Base-by-base conservation (phyloP, 2,888 invertebrate genomes). In the Clostera curtula region DNA sequence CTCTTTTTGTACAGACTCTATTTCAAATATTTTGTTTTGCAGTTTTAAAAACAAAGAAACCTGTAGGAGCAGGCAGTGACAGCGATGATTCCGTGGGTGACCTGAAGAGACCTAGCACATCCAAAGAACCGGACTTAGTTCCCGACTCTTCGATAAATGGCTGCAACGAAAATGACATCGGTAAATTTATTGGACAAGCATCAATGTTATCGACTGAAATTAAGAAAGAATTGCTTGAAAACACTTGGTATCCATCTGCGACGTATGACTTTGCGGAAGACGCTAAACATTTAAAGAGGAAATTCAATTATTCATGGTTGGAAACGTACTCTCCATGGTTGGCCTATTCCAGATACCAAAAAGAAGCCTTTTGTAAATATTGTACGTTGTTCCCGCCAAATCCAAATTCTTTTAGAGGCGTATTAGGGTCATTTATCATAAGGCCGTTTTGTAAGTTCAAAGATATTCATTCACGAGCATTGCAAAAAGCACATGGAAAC, bases 371-470 rank as follows among this genome's bases (percentile, higher is more conserved):
- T 29, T 32, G 33, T 33, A 22, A 22, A 25, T 33, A 22, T 33
- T 33, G 29, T 14, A 22, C 24, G 18, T 32, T 36, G 25, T 33
- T 36, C 25, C 30, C 32, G 18, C 31, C 35, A 26, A 31, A 35
- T 27, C 31, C 27, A 31, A 25, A 25, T 19, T 19, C 15, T 27
- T 27, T 22, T 11, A 12, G 29, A 25, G 29, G 29, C 20, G 19
- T 40, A 29, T 30, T 29, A 23, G 40, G 36, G 24, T 40, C 31
- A 31, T 35, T 42, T 31, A 39, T 25, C 20, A 25, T 40, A 23
- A 29, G 36, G 27, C 36, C 39, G 15, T 40, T 39, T 39, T 26
- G 24, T 31, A 37, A 38, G 26, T 45, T 36, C 26, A 42, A 45
- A 38, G 34, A 42, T 43, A 25, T 25, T 25, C n/a, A 36, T 43